phyloP scores from a whole-genome alignment of 2,113 vertebrate species.

The Zapornia atra region DNA sequence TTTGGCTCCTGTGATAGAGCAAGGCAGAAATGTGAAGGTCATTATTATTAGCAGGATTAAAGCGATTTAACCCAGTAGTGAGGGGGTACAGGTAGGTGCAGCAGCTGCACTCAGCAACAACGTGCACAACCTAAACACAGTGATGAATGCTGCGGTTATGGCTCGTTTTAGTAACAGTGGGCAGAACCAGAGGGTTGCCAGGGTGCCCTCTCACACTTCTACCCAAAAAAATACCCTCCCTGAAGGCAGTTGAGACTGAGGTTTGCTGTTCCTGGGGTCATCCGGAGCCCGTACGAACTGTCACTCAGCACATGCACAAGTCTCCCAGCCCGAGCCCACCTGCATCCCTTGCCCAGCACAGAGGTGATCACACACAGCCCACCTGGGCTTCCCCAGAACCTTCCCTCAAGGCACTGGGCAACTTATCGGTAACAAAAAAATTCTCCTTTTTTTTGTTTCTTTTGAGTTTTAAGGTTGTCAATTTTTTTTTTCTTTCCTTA shows the following conservation, averaged over 20 bases:
- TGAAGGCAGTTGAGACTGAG: not conserved
- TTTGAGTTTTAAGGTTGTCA: not conserved
- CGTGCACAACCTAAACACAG: fast-evolving
- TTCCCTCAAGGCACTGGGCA: fast-evolving
- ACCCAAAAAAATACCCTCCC: not conserved
- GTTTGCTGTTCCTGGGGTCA: not conserved
- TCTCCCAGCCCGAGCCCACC: fast-evolving
- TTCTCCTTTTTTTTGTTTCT: not conserved
- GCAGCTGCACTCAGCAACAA: not conserved
- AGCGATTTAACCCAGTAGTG: not conserved
- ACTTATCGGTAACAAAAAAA: not conserved
- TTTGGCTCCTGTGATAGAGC: slow-evolving; percentile 48
- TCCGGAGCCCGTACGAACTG: fast-evolving
- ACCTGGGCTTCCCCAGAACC: not conserved
- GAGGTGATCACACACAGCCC: not conserved
- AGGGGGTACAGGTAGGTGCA: not conserved
- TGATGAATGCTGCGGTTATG: fast-evolving
- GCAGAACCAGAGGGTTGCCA: not conserved
- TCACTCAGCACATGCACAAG: not conserved
- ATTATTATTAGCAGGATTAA: slow-evolving; percentile 53
- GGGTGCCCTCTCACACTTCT: not conserved
- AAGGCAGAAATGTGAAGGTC: slow-evolving; percentile 56
- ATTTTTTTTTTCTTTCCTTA: not conserved
- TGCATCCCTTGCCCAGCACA: not conserved
- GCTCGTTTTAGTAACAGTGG: not conserved